phyloP scores from a whole-genome alignment of 2,113 vertebrate genomes.

The Cephalopterus ornatus region DNA sequence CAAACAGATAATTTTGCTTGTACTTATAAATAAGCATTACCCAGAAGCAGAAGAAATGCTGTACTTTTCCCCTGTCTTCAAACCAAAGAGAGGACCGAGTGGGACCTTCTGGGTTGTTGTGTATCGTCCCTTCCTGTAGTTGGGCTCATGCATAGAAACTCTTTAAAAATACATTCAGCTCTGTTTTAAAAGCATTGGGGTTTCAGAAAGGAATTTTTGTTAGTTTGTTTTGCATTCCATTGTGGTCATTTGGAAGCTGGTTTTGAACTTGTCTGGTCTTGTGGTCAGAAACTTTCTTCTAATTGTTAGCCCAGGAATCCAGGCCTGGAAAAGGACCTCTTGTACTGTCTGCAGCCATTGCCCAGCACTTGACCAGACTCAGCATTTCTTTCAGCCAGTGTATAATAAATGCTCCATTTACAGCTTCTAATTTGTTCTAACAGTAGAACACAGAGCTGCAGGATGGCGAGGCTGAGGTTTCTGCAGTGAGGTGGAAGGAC shows the following conservation, averaged over 20 bases:
- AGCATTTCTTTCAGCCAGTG: neutral
- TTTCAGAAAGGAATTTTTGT: neutral
- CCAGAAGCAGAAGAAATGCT: neutral
- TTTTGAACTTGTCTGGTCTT: slow-evolving; percentile 1
- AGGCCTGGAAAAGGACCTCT: neutral
- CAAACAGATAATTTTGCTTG: neutral
- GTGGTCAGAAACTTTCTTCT: slow-evolving; percentile 9
- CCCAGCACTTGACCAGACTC: neutral
- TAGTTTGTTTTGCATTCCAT: neutral
- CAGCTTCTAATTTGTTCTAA: neutral
- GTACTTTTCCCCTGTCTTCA: neutral
- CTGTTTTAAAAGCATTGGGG: neutral
- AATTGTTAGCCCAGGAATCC: neutral
- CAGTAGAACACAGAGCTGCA: neutral
- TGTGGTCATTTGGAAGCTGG: neutral
- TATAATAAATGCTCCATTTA: neutral
- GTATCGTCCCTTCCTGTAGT: neutral
- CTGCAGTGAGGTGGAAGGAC: neutral
- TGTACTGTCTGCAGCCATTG: neutral
- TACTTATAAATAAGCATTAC: neutral
- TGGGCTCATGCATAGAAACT: neutral
- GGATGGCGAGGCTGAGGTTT: neutral
- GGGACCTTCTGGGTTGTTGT: neutral
- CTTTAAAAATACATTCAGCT: neutral
- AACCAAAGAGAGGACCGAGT: neutral